These are phyloP conservation scores for Geopemphigus sp. DNA, from an alignment of 1,140 invertebrate genomes.

Conservation along the genomic window DNA sequence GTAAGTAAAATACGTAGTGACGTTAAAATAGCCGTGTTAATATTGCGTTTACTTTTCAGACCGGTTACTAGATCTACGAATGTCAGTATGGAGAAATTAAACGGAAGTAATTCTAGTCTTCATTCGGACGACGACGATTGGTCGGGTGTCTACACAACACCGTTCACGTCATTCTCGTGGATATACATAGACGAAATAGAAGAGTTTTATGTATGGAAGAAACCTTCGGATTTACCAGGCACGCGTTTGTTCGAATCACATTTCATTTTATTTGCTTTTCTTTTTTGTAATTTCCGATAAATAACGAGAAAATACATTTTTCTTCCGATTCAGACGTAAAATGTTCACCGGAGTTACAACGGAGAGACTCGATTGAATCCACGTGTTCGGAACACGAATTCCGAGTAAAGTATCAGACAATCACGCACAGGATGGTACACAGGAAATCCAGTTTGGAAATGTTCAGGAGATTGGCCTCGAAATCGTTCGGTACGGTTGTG, in stretches of 20 bases:
- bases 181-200: slow-evolving; percentile 74
- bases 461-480: slow-evolving; percentile 78
- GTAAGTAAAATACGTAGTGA: background rate
- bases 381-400: slow-evolving; percentile 86
- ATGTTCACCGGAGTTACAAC: slow-evolving; percentile 55
- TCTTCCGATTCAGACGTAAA: slow-evolving; percentile 49
- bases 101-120: slow-evolving; percentile 62
- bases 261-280: slow-evolving; percentile 2
- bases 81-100: slow-evolving; percentile 70
- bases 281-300: too few species aligned
- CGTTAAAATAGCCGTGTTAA: background rate
- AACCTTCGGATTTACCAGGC: slow-evolving; percentile 27
- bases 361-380: slow-evolving; percentile 65
- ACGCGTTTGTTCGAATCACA: background rate
- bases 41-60: slow-evolving; percentile 46
- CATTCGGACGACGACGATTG: slow-evolving; percentile 66
- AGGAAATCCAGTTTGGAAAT: slow-evolving; percentile 88
- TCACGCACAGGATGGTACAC: slow-evolving; percentile 86
- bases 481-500: slow-evolving; percentile 74
- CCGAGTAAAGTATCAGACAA: slow-evolving; percentile 77
- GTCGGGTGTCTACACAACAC: slow-evolving; percentile 67
- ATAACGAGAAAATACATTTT: slow-evolving; percentile 8
- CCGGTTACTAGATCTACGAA: slow-evolving; percentile 69
- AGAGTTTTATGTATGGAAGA: slow-evolving; percentile 58
- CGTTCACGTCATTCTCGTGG: slow-evolving; percentile 70